Evolutionary conservation across 2,797 vertebrate species (phyloP).

Genomic region (Pteronotus mesoamericanus): DNA sequence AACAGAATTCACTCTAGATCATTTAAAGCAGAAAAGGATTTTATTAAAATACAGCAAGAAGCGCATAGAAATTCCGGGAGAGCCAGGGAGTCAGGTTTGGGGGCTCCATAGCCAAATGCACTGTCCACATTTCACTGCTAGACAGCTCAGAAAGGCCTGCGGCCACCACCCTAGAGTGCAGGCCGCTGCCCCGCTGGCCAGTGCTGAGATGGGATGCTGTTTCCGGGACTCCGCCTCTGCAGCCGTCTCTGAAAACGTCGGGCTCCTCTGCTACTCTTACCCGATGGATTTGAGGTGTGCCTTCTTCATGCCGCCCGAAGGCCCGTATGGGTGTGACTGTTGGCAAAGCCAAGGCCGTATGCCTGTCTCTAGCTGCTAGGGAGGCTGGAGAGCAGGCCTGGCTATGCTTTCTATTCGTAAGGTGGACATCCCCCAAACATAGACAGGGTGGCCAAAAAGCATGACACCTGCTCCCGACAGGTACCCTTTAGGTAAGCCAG

Average conservation of each 20-base stretch:
- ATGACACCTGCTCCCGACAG: not conserved
- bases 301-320: not conserved
- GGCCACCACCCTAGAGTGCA: not conserved
- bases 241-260: not conserved
- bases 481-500: not conserved
- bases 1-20: not conserved
- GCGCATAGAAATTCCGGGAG: not conserved
- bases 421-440: not conserved
- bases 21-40: not conserved
- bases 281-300: not conserved
- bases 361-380: not conserved
- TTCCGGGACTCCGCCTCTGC: not conserved
- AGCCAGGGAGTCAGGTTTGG: not conserved
- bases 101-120: not conserved
- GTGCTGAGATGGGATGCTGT: too few relatives aligned
- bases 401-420: not conserved
- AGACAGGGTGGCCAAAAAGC: not conserved
- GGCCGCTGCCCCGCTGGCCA: not conserved
- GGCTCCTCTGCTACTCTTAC: not conserved
- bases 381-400: not conserved
- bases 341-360: not conserved
- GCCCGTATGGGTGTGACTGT: not conserved
- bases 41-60: not conserved
- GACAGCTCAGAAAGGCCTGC: not conserved
- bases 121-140: not conserved